Percentiles rank a stretch among this genome's conserved stretches.
Evolutionary conservation across 2,888 invertebrate species (phyloP).

Genomic region (Autographa gamma): DNA sequence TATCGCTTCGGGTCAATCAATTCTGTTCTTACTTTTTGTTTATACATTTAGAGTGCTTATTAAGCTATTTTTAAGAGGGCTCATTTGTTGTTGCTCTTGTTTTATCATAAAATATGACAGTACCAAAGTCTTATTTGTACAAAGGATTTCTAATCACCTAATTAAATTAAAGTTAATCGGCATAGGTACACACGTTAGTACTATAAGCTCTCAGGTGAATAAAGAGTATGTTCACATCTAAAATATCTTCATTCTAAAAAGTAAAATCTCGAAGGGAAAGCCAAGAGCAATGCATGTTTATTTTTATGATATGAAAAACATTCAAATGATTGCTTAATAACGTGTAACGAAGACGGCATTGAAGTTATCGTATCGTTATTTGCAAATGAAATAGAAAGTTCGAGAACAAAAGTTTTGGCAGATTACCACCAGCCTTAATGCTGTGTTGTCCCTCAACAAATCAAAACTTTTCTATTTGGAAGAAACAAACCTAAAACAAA

Average conservation of each 20-base stretch:
- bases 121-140: too few relatives aligned
- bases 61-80: not conserved
- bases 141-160: too few relatives aligned
- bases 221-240: too few relatives aligned
- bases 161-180: too few relatives aligned
- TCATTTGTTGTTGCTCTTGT: too few relatives aligned
- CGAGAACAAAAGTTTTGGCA: slow-evolving; percentile 64
- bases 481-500: slow-evolving; percentile 43
- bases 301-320: slow-evolving; percentile 6
- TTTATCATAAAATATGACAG: too few relatives aligned
- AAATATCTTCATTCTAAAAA: not conserved
- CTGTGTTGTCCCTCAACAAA: slow-evolving; percentile 64
- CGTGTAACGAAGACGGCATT: slow-evolving; percentile 15
- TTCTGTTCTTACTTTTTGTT: not conserved
- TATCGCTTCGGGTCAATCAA: slow-evolving; percentile 13
- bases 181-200: too few relatives aligned
- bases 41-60: not conserved
- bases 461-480: slow-evolving; percentile 70
- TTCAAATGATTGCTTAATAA: not conserved
- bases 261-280: not conserved
- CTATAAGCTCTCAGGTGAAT: too few relatives aligned
- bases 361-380: slow-evolving; percentile 54
- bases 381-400: slow-evolving; percentile 68
- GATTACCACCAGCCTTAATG: slow-evolving; percentile 63
- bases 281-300: not conserved